A percentile compares a stretch with the other conserved stretches of the same genome.
Conservation (phyloP, 1,140 invertebrate species). For the Homarus americanus region DNA sequence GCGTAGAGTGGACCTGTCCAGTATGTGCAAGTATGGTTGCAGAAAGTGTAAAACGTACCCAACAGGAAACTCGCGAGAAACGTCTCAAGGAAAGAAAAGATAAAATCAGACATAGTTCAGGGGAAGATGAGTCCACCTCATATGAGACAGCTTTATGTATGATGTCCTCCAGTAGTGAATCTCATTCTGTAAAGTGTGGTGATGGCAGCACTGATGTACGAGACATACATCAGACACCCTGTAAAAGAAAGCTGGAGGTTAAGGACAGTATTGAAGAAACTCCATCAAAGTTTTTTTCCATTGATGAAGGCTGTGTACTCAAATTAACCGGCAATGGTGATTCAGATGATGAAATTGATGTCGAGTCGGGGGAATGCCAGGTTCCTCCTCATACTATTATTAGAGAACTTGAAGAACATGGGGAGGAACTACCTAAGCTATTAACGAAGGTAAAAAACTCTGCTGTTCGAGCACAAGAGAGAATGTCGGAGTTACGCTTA, state of each 20-base stretch:
- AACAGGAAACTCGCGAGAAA: slow-evolving; percentile 6
- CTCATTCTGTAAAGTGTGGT: neutral
- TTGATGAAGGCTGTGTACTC: neutral
- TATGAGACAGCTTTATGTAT: neutral
- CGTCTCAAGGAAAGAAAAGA: slow-evolving; percentile 7
- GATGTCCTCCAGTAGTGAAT: neutral
- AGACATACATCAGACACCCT: neutral
- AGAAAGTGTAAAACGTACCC: slow-evolving; percentile 19
- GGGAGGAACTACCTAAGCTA: slow-evolving; percentile 28
- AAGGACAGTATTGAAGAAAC: neutral
- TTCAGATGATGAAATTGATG: slow-evolving; percentile 40
- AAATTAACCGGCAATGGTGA: neutral
- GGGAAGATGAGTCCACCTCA: neutral
- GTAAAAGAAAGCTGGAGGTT: neutral
- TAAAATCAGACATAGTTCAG: neutral
- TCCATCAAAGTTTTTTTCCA: neutral
- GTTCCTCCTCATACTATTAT: slow-evolving; percentile 39
- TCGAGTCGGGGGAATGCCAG: slow-evolving; percentile 33
- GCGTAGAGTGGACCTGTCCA: slow-evolving; percentile 50
- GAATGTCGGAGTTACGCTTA: slow-evolving; percentile 24
- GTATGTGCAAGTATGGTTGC: slow-evolving; percentile 30
- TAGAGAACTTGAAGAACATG: slow-evolving; percentile 49
- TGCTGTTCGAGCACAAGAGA: slow-evolving; percentile 31
- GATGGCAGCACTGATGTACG: neutral
- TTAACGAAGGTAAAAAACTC: slow-evolving; percentile 11